Evolutionary conservation across 1,140 invertebrate genomes (phyloP), one percentile per base, ranked within the genome.

Genomic region (Calliphora vicina): DNA sequence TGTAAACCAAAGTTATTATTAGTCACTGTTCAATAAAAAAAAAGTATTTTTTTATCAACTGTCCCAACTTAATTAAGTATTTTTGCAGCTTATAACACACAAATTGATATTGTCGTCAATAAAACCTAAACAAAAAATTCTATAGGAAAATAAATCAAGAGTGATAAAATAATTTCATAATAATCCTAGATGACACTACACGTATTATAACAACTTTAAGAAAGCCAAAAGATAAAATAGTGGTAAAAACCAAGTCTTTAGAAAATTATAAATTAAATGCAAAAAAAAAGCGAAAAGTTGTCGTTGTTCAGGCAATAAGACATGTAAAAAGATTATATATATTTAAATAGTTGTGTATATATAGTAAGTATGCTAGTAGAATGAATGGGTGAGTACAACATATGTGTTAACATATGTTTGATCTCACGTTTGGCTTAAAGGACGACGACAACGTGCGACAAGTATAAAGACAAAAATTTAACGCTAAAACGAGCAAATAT

Each of bases 341-440:
- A 23, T 67, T 35, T 10, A 35, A 5, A 35, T 10, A 35, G 10
- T 8, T 35, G 6, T 35, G 10, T 10, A 35, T 35, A 35, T 35
- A 35, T 35, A 35, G 2, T 35, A 4, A 35, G 29, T 35, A 35
- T 35, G 8, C 29, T 4, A 35, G 6, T 35, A 35, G 35, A 35
- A 35, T 20, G 61, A 67, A 67, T 67, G 61, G 61, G 61, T 67
- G 61, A 67, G 61, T 23, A 67, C 23, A 67, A 23, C 61, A 76
- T 13, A 42, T 76, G 73, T 76, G 35, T 43, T 76, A 76, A 76
- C 73, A 76, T 76, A 76, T 76, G 73, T 76, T 76, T 76, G 73
- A 76, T 76, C 73, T 76, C 73, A 76, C 73, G 73, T 76, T 76
- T 76, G 73, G 23, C 73, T 42, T 42, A 29, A 29, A 76, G 35